Evolutionary conservation across 1,140 invertebrate species (phyloP).

Genomic region (Sitodiplosis mosellana): DNA sequence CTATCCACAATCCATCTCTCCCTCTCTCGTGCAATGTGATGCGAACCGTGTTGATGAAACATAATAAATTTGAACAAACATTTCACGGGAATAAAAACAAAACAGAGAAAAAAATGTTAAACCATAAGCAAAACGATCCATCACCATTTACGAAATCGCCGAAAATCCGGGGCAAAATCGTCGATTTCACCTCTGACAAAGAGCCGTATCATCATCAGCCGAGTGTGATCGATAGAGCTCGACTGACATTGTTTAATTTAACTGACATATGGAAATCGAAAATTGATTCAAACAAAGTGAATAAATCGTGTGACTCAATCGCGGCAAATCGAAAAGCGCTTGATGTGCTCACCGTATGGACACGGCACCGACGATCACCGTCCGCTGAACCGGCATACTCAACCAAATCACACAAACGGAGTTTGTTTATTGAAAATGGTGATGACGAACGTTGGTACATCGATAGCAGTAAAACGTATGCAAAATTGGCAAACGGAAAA

Average conservation of each 20-base stretch:
- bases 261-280: slow-evolving; percentile 3
- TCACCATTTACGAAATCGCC: neutral
- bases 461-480: neutral
- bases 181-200: neutral
- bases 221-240: slow-evolving; percentile 21
- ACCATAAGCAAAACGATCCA: neutral
- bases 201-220: neutral
- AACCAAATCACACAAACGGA: too few species aligned
- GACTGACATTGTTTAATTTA: slow-evolving; percentile 17
- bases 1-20: too few species aligned
- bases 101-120: neutral
- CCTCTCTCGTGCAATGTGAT: too few species aligned
- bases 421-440: neutral
- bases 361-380: neutral
- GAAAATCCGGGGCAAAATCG: neutral
- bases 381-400: too few species aligned
- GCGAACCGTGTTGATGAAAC: too few species aligned
- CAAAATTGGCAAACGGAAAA: neutral
- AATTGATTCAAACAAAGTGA: neutral
- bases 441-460: neutral
- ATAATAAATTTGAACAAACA: too few species aligned
- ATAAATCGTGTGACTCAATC: neutral
- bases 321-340: neutral
- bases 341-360: neutral
- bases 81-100: neutral